Percentiles rank a stretch among this genome's conserved stretches.
These are phyloP conservation scores for Centropristis striata DNA, from an alignment of 2,113 vertebrate genomes.

Conservation along the genomic window DNA sequence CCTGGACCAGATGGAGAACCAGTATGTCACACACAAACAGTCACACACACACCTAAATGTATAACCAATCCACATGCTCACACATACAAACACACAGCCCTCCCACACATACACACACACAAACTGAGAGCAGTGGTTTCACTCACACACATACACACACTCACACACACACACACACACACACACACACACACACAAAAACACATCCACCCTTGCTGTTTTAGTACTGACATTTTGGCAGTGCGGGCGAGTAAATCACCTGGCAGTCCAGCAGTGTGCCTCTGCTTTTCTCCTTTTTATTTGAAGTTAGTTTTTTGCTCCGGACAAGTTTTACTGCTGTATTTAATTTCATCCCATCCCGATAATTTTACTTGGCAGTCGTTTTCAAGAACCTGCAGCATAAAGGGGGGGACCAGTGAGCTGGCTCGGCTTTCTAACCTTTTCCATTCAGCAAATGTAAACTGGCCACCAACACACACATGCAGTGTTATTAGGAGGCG, in stretches of 20 bases:
- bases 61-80: constrained; percentile 1
- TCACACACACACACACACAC: not conserved
- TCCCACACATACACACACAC: constrained; percentile 11
- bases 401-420: not conserved
- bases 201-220: constrained; percentile 49
- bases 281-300: constrained; percentile 43
- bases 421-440: constrained; percentile 28
- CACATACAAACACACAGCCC: not conserved
- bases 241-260: constrained; percentile 54
- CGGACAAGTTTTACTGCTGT: constrained; percentile 45
- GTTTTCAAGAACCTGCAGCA: constrained; percentile 36
- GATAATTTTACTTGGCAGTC: constrained; percentile 59
- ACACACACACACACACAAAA: no score
- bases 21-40: constrained; percentile 87
- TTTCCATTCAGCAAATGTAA: constrained; percentile 59
- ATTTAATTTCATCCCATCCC: constrained; percentile 54
- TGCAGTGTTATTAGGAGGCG: constrained; percentile 5
- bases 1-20: constrained; percentile 97
- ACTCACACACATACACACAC: not conserved
- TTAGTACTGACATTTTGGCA: constrained; percentile 51
- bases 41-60: constrained; percentile 14
- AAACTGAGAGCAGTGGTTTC: constrained; percentile 32
- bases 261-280: constrained; percentile 36
- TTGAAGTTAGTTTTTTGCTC: constrained; percentile 51
- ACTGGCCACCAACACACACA: constrained; percentile 25